Evolutionary conservation across 2,113 vertebrate species (phyloP).

Genomic region (Brachyhypopomus occidentalis): DNA sequence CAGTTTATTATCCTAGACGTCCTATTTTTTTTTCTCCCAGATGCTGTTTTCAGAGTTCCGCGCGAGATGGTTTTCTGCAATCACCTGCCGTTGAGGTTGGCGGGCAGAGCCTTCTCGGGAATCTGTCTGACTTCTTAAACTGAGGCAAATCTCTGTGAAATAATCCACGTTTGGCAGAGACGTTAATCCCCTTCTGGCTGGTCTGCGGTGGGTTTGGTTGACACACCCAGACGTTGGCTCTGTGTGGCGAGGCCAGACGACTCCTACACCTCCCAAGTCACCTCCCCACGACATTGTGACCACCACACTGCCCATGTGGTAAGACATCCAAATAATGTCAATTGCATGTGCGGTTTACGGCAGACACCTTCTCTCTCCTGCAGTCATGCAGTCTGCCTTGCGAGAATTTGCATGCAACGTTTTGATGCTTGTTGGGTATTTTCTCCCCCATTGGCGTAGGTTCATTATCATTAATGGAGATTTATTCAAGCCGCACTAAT

Average conservation of each 20-base stretch:
- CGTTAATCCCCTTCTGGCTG: slow-evolving; percentile 42
- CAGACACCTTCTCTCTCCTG: not conserved
- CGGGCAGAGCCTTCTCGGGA: slow-evolving; percentile 6
- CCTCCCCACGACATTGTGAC: slow-evolving; percentile 22
- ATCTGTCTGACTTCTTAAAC: slow-evolving; percentile 26
- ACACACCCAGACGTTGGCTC: too few species aligned
- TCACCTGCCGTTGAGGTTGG: slow-evolving; percentile 30
- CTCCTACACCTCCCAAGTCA: too few species aligned
- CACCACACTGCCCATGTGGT: not conserved
- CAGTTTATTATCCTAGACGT: slow-evolving; percentile 8
- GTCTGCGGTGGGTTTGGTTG: too few species aligned
- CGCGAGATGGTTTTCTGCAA: slow-evolving; percentile 22
- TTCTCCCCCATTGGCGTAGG: not conserved
- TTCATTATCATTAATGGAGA: slow-evolving; percentile 50
- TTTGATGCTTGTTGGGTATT: slow-evolving; percentile 45
- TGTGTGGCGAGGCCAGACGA: too few species aligned
- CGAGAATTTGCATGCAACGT: slow-evolving; percentile 47
- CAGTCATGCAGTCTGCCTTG: slow-evolving; percentile 8
- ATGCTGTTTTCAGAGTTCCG: slow-evolving; percentile 21
- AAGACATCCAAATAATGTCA: slow-evolving; percentile 17
- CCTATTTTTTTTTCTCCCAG: not conserved
- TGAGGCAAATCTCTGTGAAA: slow-evolving; percentile 39
- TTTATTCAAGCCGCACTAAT: slow-evolving; percentile 44
- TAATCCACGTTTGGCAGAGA: slow-evolving; percentile 48
- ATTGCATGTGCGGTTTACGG: not conserved